Percentiles rank a stretch among this genome's conserved stretches.
Evolutionary conservation across 1,140 invertebrate species (phyloP).

Genomic region (Nasonia longicornis): DNA sequence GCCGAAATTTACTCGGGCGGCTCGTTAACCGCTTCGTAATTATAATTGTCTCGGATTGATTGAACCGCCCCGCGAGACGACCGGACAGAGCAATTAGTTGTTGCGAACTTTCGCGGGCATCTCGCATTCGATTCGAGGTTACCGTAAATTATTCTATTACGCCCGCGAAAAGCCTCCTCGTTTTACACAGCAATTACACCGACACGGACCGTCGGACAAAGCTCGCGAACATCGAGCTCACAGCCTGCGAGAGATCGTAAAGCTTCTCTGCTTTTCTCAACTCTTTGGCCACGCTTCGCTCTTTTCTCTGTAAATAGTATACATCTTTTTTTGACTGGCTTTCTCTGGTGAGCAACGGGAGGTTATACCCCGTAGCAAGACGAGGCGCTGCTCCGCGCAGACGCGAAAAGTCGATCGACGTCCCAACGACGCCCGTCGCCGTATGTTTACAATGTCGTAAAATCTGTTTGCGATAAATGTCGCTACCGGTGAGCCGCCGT

Average conservation of each 20-base stretch:
- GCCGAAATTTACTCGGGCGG: neutral
- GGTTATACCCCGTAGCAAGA: too few species aligned
- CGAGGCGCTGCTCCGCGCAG: neutral
- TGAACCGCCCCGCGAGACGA: neutral
- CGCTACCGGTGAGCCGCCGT: neutral
- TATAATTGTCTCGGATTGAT: neutral
- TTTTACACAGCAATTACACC: too few species aligned
- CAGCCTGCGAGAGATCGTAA: conserved; percentile 6
- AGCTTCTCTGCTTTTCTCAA: conserved; percentile 29
- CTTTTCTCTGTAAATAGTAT: neutral
- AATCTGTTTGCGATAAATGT: conserved; percentile 29
- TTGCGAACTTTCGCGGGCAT: too few species aligned
- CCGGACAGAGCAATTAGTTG: too few species aligned
- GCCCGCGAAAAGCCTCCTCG: too few species aligned
- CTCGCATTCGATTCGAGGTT: too few species aligned
- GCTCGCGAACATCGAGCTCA: too few species aligned
- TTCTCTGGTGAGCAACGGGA: too few species aligned
- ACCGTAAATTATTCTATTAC: too few species aligned
- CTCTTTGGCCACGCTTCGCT: neutral
- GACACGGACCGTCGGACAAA: too few species aligned
- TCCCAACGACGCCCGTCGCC: neutral
- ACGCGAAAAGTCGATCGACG: neutral
- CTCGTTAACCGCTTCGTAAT: neutral
- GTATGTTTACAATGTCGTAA: conserved; percentile 22
- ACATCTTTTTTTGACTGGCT: too few species aligned